Conservation (phyloP, 2,888 invertebrate genomes). For the Drosophila austrosaltans region DNA sequence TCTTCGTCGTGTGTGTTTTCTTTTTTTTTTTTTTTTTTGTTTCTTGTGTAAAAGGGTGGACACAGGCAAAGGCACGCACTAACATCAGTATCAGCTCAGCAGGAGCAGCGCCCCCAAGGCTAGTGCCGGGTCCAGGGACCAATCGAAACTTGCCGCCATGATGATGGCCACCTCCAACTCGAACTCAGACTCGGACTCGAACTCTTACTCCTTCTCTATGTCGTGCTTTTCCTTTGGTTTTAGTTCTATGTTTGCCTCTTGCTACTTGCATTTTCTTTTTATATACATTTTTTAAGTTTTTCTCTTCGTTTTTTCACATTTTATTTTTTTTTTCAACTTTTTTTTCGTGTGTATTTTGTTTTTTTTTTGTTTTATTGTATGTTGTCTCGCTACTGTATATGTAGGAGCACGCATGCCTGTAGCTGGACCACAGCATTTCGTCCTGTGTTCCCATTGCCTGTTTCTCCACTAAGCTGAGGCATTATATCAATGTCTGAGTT, state of each 20-base stretch:
- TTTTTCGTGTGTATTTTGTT: conserved; percentile 35
- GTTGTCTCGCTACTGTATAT: conserved; percentile 45
- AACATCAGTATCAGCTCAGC: conserved; percentile 28
- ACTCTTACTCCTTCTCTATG: conserved; percentile 11
- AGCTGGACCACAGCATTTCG: conserved; percentile 46
- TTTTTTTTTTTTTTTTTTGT: conserved; percentile 22
- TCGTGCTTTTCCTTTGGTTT: conserved; percentile 33
- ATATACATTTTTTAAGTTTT: conserved; percentile 64
- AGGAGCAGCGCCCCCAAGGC: conserved; percentile 49
- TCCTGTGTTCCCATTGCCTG: conserved; percentile 18
- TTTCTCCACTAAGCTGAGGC: conserved; percentile 34
- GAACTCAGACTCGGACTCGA: too few species aligned
- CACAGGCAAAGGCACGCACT: conserved; percentile 53
- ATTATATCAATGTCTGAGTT: conserved; percentile 77
- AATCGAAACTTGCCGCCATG: conserved; percentile 69
- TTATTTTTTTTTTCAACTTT: conserved; percentile 26
- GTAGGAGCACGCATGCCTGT: conserved; percentile 61
- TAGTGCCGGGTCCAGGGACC: conserved; percentile 59
- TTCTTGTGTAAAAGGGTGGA: conserved; percentile 38
- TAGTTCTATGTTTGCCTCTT: conserved; percentile 64
- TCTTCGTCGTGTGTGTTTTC: conserved; percentile 24
- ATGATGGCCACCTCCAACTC: conserved; percentile 35
- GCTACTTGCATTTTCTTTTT: conserved; percentile 70
- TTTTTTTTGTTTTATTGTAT: conserved; percentile 68
- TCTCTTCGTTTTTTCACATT: conserved; percentile 7